Evolutionary conservation across 2,888 invertebrate species (phyloP), one percentile per base, ranked within the genome.

Genomic region (Sinotaia quadrata): DNA sequence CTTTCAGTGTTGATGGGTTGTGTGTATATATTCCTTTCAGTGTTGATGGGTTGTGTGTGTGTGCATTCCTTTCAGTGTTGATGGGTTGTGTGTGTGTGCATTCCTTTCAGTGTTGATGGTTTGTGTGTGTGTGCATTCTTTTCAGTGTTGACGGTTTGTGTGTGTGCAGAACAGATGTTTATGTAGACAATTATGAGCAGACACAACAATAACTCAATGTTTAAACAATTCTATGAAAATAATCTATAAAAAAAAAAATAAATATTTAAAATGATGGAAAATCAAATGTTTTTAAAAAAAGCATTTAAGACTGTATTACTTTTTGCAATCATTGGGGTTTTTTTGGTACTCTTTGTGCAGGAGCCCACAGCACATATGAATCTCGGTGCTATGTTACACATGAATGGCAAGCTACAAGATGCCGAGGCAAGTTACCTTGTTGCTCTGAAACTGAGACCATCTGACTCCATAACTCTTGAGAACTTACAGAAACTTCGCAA

Each of bases 331-430:
- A 15, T 15, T 15, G 15, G 41, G 10, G 41, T 41, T 41, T 15
- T 37, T 29, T 12, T 62, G 12, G 36, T 15, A 7, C 7, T 33
- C 7, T 41, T 5, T 29, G 27, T 91, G 0, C 89, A 95, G 93
- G 95, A 96, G 84, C 94, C 96, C 0, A 92, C 95, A 77, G 94
- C 95, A 69, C 95, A 96, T 89, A 95, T 96, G 83, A 97, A 98
- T 89, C 91, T 97, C 68, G 98, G 97, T 31, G 97, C 97, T 69
- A 97, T 98, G 86, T 91, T 96, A 70, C 97, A 98, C 89, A 91
- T 96, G 77, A 95, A 97, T 87, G 95, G 95, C 31, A 96, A 96
- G 88, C 93, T 95, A 81, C 90, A 91, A 33, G 94, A 95, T 76
- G 98, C 98, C 0, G 95, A 95, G 56, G 91, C 91, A 21, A 94